A percentile compares a stretch with the other conserved stretches of the same genome.
These are phyloP conservation scores for Leptinotarsa undecemlineata DNA, from an alignment of 1,140 invertebrate species.

Conservation along the genomic window DNA sequence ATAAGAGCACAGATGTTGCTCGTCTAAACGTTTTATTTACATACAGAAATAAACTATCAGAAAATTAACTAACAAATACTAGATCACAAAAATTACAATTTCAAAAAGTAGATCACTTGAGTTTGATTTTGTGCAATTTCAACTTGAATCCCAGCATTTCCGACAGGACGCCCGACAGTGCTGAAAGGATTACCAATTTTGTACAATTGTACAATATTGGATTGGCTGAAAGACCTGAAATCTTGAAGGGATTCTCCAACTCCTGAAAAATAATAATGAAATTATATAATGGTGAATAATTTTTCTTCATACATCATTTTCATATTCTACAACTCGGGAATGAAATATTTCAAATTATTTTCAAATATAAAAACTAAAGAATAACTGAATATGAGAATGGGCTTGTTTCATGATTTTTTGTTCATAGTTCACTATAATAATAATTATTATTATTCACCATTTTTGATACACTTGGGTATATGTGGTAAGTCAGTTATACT, in stretches of 20 bases:
- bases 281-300: neutral
- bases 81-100: neutral
- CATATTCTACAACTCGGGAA: constrained; percentile 5
- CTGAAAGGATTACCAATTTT: constrained; percentile 92
- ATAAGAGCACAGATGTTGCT: neutral
- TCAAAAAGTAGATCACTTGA: constrained; percentile 60
- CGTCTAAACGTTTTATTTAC: neutral
- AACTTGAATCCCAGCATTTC: constrained; percentile 96
- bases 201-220: constrained; percentile 94
- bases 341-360: constrained; percentile 4
- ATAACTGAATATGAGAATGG: too few relatives aligned
- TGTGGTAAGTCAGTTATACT: too few relatives aligned
- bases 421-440: too few relatives aligned
- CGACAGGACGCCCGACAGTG: constrained; percentile 91
- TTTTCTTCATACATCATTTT: neutral
- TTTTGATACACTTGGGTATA: too few relatives aligned
- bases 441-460: too few relatives aligned
- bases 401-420: too few relatives aligned
- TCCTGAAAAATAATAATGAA: constrained; percentile 68
- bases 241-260: constrained; percentile 95
- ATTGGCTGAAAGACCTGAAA: constrained; percentile 93
- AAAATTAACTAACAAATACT: neutral
- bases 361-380: constrained; percentile 5
- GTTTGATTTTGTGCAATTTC: constrained; percentile 96
- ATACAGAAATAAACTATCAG: neutral